Conservation (phyloP, 1,140 invertebrate species). For the Nasonia longicornis region DNA sequence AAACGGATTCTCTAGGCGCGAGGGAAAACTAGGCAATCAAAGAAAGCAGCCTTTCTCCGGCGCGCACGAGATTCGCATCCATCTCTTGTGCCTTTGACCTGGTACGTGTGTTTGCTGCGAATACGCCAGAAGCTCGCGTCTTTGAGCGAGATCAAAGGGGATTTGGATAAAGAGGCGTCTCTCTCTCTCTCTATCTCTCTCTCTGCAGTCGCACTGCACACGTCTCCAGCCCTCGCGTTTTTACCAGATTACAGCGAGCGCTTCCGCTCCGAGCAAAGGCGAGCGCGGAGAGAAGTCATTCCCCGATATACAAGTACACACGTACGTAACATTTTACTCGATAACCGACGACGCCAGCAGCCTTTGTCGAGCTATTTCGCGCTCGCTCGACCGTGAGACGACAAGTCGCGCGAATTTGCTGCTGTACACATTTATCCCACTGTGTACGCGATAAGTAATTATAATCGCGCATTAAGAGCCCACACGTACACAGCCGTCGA, state of each 20-base stretch:
- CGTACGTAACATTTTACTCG: not conserved
- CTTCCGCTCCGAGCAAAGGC: not conserved
- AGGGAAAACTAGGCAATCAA: conserved; percentile 24
- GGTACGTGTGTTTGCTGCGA: conserved; percentile 27
- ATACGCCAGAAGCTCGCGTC: not conserved
- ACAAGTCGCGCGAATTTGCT: too few species aligned
- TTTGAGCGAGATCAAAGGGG: conserved; percentile 44
- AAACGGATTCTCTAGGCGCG: not conserved
- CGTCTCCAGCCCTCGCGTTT: conserved; percentile 2
- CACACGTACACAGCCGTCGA: too few species aligned
- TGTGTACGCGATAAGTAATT: too few species aligned
- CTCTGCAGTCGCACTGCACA: conserved; percentile 2
- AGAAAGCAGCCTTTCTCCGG: not conserved
- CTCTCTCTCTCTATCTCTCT: not conserved
- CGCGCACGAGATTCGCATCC: not conserved
- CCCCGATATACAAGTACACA: not conserved
- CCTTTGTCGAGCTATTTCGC: not conserved
- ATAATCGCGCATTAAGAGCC: too few species aligned
- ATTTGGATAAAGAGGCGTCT: conserved; percentile 38
- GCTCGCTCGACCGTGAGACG: not conserved
- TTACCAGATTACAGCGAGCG: conserved; percentile 33
- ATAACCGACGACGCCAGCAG: not conserved
- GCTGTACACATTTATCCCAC: too few species aligned
- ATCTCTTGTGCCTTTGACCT: not conserved
- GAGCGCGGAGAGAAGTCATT: not conserved